Evolutionary conservation across 1,140 invertebrate species (phyloP), one percentile per base, ranked within the genome.

Genomic region (Scaptomyza graminum): DNA sequence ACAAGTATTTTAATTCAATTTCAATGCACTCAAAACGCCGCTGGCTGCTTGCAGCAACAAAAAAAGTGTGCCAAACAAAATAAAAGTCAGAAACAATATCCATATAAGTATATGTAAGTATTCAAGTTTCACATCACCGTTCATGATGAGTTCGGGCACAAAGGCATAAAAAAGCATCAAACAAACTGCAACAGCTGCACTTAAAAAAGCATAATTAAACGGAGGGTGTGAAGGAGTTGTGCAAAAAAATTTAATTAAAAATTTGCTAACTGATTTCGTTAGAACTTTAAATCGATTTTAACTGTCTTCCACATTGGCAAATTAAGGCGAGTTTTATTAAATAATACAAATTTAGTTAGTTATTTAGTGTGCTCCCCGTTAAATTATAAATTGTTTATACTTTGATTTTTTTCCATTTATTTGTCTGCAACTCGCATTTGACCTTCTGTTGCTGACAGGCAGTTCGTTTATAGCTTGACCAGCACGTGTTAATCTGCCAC

Each of bases 401-500:
- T 9, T 34, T 9, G 5, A 25, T 43, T 43, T 43, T 34, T 55
- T n/a, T 55, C 12, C 37, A 41, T 76, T 71, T 69, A 73, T 69
- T 69, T 73, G 50, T 60, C 61, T 62, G 34, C 39, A 65, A 56
- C 56, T 74, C 43, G 46, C 62, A 66, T 71, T 76, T 85, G 82
- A 80, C 82, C 82, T 85, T 81, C 70, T 77, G 74, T 34, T 62
- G 54, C 44, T 64, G 71, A 41, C 39, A 49, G 34, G 34, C 34
- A 64, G 16, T 68, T 55, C 67, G 56, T 46, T 59, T 67, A 60
- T 51, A 52, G 65, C 57, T 61, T 57, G 74, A 77, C 70, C 74
- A 50, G 77, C 67, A 87, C 82, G 82, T 87, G 78, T 81, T 87
- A 87, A 87, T 87, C 82, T 87, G 82, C 82, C 74, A 87, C 74